Percentiles rank a stretch among this genome's conserved stretches.
Evolutionary conservation across 2,797 vertebrate genomes (phyloP).

Genomic region (Chlorospingus semifuscus): DNA sequence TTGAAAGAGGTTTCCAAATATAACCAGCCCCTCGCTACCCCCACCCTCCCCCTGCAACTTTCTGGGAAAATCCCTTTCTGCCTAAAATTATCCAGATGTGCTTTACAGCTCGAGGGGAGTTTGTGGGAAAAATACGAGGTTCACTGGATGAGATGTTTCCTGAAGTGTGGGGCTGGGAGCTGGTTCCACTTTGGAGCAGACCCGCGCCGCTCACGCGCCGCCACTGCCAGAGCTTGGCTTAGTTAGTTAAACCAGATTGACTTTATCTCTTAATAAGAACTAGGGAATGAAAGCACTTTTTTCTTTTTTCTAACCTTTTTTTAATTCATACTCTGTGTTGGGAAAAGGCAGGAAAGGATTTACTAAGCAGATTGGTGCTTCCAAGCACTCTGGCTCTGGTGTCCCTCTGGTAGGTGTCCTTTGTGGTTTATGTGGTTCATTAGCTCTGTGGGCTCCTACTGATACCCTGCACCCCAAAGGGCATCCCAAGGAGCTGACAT

Average conservation of each 20-base stretch:
- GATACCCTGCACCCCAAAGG: background rate
- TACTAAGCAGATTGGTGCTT: background rate
- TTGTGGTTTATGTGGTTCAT: background rate
- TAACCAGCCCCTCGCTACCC: background rate
- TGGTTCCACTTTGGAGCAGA: conserved; percentile 51
- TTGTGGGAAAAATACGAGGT: conserved; percentile 58
- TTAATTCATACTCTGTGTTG: background rate
- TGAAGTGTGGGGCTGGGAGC: conserved; percentile 29
- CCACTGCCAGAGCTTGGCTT: conserved; percentile 3
- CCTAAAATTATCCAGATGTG: conserved; percentile 67
- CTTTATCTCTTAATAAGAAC: conserved; percentile 44
- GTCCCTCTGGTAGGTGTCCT: background rate
- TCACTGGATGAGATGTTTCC: conserved; percentile 59
- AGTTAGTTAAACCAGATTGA: background rate
- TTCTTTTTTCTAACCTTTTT: background rate
- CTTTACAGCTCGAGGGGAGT: conserved; percentile 50
- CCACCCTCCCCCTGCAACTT: background rate
- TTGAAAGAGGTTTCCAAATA: conserved; percentile 37
- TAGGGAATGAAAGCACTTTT: background rate
- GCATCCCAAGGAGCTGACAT: background rate
- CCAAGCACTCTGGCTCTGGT: background rate
- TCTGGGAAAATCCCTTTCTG: conserved; percentile 68
- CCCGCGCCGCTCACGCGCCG: background rate
- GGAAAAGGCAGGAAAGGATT: background rate
- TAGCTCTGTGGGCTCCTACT: background rate